phyloP scores from a whole-genome alignment of 2,797 vertebrate species.

The Peromyscus eremicus region DNA sequence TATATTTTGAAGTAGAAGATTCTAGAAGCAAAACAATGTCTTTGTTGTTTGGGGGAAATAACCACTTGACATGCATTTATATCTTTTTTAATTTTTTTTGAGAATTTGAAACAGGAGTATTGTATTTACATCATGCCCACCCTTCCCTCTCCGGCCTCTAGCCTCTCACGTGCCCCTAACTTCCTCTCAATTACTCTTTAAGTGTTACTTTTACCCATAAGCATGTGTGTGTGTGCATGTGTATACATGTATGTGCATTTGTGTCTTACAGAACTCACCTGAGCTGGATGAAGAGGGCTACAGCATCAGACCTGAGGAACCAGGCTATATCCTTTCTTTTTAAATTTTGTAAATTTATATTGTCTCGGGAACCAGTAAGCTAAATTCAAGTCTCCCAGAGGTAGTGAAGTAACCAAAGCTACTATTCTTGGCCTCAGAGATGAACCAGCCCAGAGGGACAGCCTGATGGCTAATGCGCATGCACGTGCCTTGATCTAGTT shows the following conservation, averaged over 20 bases:
- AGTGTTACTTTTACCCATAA: background rate
- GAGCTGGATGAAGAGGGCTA: conserved; percentile 98
- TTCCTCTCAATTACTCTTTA: background rate
- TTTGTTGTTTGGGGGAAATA: background rate
- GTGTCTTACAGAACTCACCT: conserved; percentile 93
- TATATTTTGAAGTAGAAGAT: conserved; percentile 17
- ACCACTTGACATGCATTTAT: background rate
- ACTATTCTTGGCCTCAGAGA: background rate
- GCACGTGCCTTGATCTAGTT: background rate
- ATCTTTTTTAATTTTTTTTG: background rate
- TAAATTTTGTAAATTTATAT: background rate
- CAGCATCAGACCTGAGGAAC: conserved; percentile 96
- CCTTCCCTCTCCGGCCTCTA: background rate
- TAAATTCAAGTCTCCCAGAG: conserved; percentile 10
- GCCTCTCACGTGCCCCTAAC: background rate
- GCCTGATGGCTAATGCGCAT: background rate
- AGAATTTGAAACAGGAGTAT: background rate
- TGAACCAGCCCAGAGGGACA: conserved; percentile 11
- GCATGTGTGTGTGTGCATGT: background rate
- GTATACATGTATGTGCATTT: background rate
- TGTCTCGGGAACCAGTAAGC: background rate
- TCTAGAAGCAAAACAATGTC: background rate
- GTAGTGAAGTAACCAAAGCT: background rate
- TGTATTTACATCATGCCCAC: background rate
- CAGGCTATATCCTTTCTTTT: conserved; percentile 91